Evolutionary conservation across 2,113 vertebrate genomes (phyloP).

Genomic region (Stegostoma tigrinum): DNA sequence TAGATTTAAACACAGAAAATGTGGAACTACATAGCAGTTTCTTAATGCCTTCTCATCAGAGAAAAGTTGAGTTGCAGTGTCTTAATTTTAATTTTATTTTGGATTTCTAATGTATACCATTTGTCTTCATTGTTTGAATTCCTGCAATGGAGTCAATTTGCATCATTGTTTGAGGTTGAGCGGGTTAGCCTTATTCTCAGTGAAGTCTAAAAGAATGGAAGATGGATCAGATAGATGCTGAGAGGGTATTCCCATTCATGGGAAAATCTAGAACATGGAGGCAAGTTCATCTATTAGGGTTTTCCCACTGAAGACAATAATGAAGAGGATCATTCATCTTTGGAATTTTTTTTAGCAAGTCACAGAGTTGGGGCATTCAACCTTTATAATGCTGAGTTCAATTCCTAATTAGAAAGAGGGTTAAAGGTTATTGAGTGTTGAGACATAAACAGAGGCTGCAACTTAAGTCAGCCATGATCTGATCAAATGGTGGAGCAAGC

Average conservation of each 20-base stretch:
- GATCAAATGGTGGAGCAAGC: not conserved
- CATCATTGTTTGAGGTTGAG: not conserved
- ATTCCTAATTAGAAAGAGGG: not conserved
- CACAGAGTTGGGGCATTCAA: not conserved
- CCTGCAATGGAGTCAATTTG: not conserved
- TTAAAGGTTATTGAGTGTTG: not conserved
- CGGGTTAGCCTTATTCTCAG: not conserved
- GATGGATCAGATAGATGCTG: not conserved
- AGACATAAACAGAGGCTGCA: not conserved
- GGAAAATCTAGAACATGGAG: not conserved
- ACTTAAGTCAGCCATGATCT: not conserved
- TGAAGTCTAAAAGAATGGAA: not conserved
- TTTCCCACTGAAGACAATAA: not conserved
- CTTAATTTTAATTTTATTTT: not conserved
- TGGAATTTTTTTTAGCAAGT: no score
- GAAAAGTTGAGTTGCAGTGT: not conserved
- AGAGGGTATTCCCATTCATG: not conserved
- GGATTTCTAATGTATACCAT: not conserved
- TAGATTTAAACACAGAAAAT: not conserved
- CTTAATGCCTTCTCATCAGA: not conserved
- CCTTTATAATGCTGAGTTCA: not conserved
- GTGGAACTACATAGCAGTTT: not conserved
- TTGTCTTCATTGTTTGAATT: not conserved
- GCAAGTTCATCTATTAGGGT: not conserved
- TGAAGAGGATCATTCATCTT: not conserved